Conservation (phyloP, 2,113 vertebrate species). For the Oxyura jamaicensis region DNA sequence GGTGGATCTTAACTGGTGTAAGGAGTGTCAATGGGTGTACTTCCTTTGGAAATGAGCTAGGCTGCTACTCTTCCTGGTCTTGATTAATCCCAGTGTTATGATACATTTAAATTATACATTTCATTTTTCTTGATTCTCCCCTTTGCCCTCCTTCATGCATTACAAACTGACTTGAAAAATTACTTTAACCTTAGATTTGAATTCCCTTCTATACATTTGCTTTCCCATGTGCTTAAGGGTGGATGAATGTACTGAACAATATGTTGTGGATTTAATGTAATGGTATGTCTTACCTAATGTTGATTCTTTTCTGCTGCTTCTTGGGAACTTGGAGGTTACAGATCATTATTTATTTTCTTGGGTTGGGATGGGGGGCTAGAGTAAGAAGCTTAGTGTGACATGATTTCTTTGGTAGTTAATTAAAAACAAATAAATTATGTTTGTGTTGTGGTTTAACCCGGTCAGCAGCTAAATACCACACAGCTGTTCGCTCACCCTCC, state of each 20-base stretch:
- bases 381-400: conserved; percentile 37
- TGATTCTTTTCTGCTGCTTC: neutral
- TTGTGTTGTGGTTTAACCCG: no score
- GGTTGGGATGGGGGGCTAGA: neutral
- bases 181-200: neutral
- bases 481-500: no score
- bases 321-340: neutral
- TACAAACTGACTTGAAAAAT: neutral
- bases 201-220: neutral
- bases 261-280: neutral
- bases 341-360: neutral
- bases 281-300: neutral
- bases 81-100: neutral
- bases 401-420: conserved; percentile 41
- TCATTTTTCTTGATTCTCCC: neutral
- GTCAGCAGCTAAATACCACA: no score
- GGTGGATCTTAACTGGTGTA: no score
- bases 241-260: neutral
- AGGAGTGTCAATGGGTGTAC: neutral
- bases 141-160: neutral
- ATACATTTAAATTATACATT: neutral
- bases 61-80: neutral
- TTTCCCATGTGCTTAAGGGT: neutral
- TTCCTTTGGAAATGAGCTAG: neutral
- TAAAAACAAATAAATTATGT: conserved; percentile 8